Evolutionary conservation across 1,140 invertebrate species (phyloP).

Genomic region (Phymastichus coffea): DNA sequence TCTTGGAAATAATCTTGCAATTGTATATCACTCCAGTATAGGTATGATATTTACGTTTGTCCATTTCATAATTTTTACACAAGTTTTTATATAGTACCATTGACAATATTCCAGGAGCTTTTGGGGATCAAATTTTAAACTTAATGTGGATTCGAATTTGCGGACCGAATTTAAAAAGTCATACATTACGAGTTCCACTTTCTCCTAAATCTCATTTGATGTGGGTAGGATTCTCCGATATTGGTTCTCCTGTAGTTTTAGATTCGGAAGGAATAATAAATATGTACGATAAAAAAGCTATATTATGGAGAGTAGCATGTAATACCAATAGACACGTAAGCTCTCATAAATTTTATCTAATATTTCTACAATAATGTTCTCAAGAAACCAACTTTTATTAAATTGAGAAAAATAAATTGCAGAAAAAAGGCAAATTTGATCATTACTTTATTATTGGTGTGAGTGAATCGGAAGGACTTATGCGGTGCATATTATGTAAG

Average conservation of each 20-base stretch:
- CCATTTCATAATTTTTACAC: background rate
- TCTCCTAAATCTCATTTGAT: slow-evolving; percentile 67
- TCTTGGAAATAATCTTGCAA: slow-evolving; percentile 68
- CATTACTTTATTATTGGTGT: slow-evolving; percentile 80
- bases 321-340: slow-evolving; percentile 69
- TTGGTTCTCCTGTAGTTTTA: slow-evolving; percentile 68
- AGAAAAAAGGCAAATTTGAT: slow-evolving; percentile 73
- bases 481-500: slow-evolving; percentile 83
- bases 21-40: slow-evolving; percentile 74
- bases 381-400: background rate
- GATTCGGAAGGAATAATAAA: slow-evolving; percentile 70
- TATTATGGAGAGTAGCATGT: slow-evolving; percentile 77
- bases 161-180: slow-evolving; percentile 51
- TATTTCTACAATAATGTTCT: background rate
- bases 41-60: slow-evolving; percentile 46
- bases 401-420: slow-evolving; percentile 33
- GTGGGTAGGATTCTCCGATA: slow-evolving; percentile 84
- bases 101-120: slow-evolving; percentile 29
- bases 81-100: background rate
- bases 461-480: slow-evolving; percentile 72
- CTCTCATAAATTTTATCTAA: background rate
- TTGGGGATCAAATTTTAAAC: slow-evolving; percentile 62
- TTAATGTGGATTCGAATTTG: slow-evolving; percentile 56
- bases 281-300: slow-evolving; percentile 64
- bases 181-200: slow-evolving; percentile 66